Evolutionary conservation across 2,113 vertebrate genomes (phyloP).

Genomic region (Nymphicus hollandicus): DNA sequence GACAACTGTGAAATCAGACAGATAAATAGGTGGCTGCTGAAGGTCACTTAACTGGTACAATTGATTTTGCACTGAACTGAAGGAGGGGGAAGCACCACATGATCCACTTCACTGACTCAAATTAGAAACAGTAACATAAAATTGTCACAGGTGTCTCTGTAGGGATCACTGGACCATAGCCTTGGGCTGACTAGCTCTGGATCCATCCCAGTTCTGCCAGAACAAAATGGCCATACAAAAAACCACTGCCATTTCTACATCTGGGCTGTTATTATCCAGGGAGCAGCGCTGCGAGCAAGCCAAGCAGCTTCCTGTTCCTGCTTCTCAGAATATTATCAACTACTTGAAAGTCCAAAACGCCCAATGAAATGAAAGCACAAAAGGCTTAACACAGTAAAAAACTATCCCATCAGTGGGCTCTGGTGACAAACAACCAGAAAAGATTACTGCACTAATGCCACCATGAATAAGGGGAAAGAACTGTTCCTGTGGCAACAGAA

Average conservation of each 20-base stretch:
- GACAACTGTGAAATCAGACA: not conserved
- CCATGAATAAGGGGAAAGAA: not conserved
- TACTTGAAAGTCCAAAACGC: not conserved
- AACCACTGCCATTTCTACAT: not conserved
- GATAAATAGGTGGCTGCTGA: not conserved
- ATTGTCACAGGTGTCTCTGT: not conserved
- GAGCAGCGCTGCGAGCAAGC: not conserved
- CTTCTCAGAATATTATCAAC: not conserved
- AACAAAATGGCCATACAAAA: not conserved
- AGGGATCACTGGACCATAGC: not conserved
- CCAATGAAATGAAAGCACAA: not conserved
- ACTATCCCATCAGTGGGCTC: accelerated
- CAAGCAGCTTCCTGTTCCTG: not conserved
- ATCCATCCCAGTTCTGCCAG: not conserved
- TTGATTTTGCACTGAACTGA: not conserved
- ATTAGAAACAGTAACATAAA: not conserved
- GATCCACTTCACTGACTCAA: not conserved
- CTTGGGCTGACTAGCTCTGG: not conserved
- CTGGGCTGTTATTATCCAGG: not conserved
- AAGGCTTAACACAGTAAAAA: not conserved
- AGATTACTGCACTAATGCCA: not conserved
- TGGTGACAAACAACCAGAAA: not conserved
- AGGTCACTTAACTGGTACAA: not conserved
- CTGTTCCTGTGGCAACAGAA: not conserved
- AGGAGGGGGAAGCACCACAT: not conserved